phyloP scores from a whole-genome alignment of 2,797 vertebrate genomes.

The Brotula barbata region DNA sequence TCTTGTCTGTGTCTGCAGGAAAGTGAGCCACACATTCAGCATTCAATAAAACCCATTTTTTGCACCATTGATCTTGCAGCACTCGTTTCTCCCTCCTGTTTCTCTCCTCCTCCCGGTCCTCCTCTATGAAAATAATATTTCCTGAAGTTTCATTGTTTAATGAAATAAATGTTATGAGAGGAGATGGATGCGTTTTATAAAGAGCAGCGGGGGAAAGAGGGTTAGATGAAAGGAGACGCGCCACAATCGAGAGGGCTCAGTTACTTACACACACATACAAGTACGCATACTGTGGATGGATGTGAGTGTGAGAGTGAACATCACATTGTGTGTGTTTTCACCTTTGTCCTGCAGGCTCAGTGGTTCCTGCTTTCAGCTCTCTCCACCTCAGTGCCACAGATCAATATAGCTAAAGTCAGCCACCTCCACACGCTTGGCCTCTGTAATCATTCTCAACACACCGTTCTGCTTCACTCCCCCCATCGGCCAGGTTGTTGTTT shows the following conservation, averaged over 20 bases:
- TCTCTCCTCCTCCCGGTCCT: constrained; percentile 44
- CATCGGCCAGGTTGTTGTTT: constrained; percentile 76
- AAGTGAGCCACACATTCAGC: constrained; percentile 76
- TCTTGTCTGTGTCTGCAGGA: constrained; percentile 83
- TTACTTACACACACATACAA: constrained; percentile 3
- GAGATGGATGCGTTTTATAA: constrained; percentile 72
- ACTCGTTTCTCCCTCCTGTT: constrained; percentile 65
- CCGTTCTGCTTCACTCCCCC: constrained; percentile 68
- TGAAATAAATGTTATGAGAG: constrained; percentile 82
- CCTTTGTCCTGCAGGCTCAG: constrained; percentile 41
- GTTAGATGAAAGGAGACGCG: constrained; percentile 11
- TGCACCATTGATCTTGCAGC: constrained; percentile 85
- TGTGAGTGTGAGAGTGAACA: constrained; percentile 16
- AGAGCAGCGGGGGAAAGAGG: constrained; percentile 61
- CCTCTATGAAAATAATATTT: constrained; percentile 78
- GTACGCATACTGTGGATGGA: not conserved
- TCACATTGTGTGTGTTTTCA: constrained; percentile 39
- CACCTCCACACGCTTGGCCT: constrained; percentile 56
- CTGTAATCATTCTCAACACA: constrained; percentile 66
- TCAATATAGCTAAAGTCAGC: constrained; percentile 69
- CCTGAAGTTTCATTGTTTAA: constrained; percentile 74
- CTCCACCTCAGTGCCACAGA: constrained; percentile 51
- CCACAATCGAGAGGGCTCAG: no score
- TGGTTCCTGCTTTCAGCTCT: constrained; percentile 62
- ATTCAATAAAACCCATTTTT: constrained; percentile 89